These are phyloP conservation scores for Bellardia bayeri DNA, from an alignment of 2,888 invertebrate species.

Conservation along the genomic window DNA sequence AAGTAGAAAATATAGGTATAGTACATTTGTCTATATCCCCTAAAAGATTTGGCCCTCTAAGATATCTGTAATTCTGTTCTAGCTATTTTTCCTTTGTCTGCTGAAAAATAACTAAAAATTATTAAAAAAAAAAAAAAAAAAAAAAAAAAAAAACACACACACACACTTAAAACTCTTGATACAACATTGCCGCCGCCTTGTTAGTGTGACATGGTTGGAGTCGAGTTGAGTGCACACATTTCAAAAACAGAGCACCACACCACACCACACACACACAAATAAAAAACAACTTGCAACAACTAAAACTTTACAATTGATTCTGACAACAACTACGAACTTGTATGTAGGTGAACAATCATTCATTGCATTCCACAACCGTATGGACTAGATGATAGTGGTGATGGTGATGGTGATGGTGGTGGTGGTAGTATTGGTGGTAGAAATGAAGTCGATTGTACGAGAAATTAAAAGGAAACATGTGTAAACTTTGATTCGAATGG, in stretches of 20 bases:
- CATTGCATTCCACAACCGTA: constrained; percentile 41
- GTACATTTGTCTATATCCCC: not conserved
- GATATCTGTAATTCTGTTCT: constrained; percentile 23
- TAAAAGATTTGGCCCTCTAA: constrained; percentile 2
- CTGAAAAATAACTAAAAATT: constrained; percentile 41
- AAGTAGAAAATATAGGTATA: too few relatives aligned
- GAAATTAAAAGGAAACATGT: constrained; percentile 62
- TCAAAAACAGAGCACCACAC: constrained; percentile 18
- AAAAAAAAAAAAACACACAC: not conserved
- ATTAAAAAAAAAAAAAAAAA: not conserved
- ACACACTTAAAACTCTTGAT: constrained; percentile 56
- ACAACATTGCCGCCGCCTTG: constrained; percentile 59
- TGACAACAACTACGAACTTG: constrained; percentile 59
- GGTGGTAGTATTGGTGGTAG: constrained; percentile 7
- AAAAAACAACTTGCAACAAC: constrained; percentile 7
- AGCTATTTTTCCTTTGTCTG: constrained; percentile 48
- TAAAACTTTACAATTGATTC: constrained; percentile 63
- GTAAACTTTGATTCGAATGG: constrained; percentile 54
- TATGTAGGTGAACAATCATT: constrained; percentile 65
- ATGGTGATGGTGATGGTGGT: not conserved
- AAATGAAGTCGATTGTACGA: constrained; percentile 35
- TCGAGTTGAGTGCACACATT: constrained; percentile 27
- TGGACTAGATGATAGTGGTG: not conserved
- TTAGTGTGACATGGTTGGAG: constrained; percentile 47
- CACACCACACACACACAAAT: too few relatives aligned